Evolutionary conservation across 2,797 vertebrate species (phyloP), one percentile per base, ranked within the genome.

Genomic region (Coregonus sp.): DNA sequence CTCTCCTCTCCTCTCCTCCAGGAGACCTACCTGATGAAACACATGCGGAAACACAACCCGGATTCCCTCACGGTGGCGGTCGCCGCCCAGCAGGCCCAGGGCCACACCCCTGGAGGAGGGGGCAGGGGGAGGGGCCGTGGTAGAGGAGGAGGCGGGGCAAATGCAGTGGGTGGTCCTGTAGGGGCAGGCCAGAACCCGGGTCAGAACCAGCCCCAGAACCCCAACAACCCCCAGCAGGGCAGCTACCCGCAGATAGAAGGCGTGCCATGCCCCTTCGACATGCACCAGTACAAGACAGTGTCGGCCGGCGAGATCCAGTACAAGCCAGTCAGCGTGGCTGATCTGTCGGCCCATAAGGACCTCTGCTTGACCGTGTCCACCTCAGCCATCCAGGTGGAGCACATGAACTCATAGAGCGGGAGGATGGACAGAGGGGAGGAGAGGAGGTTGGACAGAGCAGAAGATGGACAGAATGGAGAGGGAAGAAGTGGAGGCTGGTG

Each of bases 31-130:
- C 94, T 99, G 91, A 99, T 99, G 98, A 99, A 99, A 94, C 98
- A 99, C 91, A 99, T 99, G 98, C 92, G 96, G 90, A 99, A 99
- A 95, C 98, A 99, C 95, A 99, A 99, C 93, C 97, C 97, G 35
- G 97, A 98, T 89, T 95, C 96, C 0, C 86, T 94, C 0, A 93
- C 95, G 0, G 93, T 95, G 5, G 93, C 75, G 61, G 94, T 86
- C 18, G 96, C 76, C 7, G 94, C 90, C 75, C 96, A 78, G 85
- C 93, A 94, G 74, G 95, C 94, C 0, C 84, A 84, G 56, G 81
- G 81, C 31, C 85, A 81, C 0, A 88, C 84, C 1, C 83, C 88
- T 0, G 90, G 89, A 0, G 77, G 37, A 1, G 84, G 87, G 88
- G 76, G 80, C 86, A 86, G 90, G 59, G n/a, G 77, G 63, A 78